Evolutionary conservation across 2,797 vertebrate genomes (phyloP).

Genomic region (Lepilemur ruficaudatus): DNA sequence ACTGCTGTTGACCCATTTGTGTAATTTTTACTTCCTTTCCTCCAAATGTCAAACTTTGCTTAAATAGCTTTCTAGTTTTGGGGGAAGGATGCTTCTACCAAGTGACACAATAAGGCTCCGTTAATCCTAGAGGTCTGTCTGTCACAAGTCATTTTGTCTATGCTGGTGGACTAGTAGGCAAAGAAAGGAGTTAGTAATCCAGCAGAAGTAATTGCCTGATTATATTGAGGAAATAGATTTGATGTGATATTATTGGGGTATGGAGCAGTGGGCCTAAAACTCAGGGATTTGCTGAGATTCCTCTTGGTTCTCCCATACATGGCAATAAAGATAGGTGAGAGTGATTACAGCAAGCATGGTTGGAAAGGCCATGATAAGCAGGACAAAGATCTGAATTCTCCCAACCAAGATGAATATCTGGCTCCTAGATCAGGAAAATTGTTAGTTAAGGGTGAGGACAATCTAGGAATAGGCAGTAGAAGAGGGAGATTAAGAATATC

Average conservation of each 20-base stretch:
- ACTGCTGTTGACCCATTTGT: not conserved
- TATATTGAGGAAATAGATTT: not conserved
- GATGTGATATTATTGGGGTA: not conserved
- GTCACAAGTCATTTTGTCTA: not conserved
- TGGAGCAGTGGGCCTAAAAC: not conserved
- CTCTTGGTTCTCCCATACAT: not conserved
- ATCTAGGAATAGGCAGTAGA: not conserved
- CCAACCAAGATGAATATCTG: not conserved
- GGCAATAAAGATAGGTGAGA: not conserved
- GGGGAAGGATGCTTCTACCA: not conserved
- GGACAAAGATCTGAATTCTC: not conserved
- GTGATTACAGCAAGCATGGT: not conserved
- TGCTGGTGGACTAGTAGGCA: not conserved
- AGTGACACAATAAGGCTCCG: accelerated
- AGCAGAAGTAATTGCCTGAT: not conserved
- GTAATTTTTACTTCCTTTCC: not conserved
- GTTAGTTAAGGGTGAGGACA: not conserved
- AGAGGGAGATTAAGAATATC: not conserved
- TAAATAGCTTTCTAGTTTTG: not conserved
- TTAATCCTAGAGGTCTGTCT: not conserved
- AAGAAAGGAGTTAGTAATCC: not conserved
- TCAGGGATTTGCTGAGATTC: not conserved
- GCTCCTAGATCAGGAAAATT: not conserved
- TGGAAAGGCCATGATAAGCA: not conserved
- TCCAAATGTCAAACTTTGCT: not conserved